Evolutionary conservation across 1,140 invertebrate genomes (phyloP), one percentile per base, ranked within the genome.

Genomic region (Drosophila melanica): DNA sequence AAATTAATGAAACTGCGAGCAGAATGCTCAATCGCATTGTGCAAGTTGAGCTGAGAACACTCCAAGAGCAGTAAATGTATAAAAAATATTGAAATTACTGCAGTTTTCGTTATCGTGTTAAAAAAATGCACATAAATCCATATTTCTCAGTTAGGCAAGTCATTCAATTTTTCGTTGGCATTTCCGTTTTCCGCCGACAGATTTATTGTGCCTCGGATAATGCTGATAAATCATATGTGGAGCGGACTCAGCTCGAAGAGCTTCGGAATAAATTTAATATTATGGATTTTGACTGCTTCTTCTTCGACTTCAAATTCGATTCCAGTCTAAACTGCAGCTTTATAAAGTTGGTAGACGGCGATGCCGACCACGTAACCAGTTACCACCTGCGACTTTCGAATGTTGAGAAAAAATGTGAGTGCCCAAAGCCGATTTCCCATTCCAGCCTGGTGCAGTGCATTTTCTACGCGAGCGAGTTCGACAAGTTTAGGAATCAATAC

Each of bases 271-370:
- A 50, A 6, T 50, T 11, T 5, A 18, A 12, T 4, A 18, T 18
- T 37, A 4, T 8, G 16, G 8, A 18, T 39, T 37, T 55, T 39
- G 4, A 37, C 5, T 55, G 53, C 10, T 2, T 23, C 1, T 55
- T 55, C 7, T 3, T 39, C 1, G 35, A 39, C 10, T 39, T 12
- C n/a, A 11, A 37, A 9, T 20, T 18, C 2, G 2, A 39, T 4
- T 27, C 47, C 4, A 18, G 33, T 33, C 12, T 39, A 9, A 20
- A 20, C 11, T 55, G 53, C 53, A 55, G 53, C 35, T 55, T 55
- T 8, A 20, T 1, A 1, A 35, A 39, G 35, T 33, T 5, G 11
- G 7, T 4, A 4, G 37, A 42, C 5, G 23, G 18, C 11, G 20
- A 42, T 5, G 23, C 7, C 11, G 10, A 37, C 14, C 14, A 7